These are phyloP conservation scores for Sebastolobus altivelis DNA, from an alignment of 2,797 vertebrate genomes.

Conservation along the genomic window DNA sequence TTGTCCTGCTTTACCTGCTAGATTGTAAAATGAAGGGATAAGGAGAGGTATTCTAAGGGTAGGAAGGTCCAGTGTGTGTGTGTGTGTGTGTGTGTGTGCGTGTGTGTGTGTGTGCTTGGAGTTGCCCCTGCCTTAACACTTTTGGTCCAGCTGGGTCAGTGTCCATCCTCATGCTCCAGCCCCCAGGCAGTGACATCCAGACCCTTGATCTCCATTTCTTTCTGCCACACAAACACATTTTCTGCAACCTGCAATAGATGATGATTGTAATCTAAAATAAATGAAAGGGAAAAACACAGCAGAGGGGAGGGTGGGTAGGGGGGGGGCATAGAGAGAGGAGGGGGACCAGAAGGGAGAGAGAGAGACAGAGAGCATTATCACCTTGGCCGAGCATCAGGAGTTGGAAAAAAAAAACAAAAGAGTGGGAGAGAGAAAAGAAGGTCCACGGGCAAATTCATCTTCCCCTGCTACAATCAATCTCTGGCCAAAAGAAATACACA, in stretches of 20 bases:
- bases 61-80: background rate
- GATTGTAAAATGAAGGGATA: slow-evolving; percentile 5
- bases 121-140: slow-evolving; percentile 19
- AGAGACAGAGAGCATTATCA: slow-evolving; percentile 89
- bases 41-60: background rate
- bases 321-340: slow-evolving; percentile 40
- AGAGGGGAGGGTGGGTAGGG: background rate
- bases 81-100: background rate
- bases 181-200: slow-evolving; percentile 56
- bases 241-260: slow-evolving; percentile 71
- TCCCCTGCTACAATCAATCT: slow-evolving; percentile 98
- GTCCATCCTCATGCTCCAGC: slow-evolving; percentile 41
- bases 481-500: slow-evolving; percentile 99
- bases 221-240: slow-evolving; percentile 69
- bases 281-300: slow-evolving; percentile 83
- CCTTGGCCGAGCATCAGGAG: slow-evolving; percentile 93
- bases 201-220: slow-evolving; percentile 67
- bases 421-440: slow-evolving; percentile 85
- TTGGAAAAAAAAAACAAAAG: slow-evolving; percentile 72
- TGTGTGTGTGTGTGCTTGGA: background rate
- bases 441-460: slow-evolving; percentile 97
- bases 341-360: slow-evolving; percentile 17
- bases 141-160: slow-evolving; percentile 62
- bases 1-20: background rate
- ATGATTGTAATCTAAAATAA: slow-evolving; percentile 94